Base-by-base conservation (phyloP, 2,797 vertebrate genomes). In the Myripristis murdjan region DNA sequence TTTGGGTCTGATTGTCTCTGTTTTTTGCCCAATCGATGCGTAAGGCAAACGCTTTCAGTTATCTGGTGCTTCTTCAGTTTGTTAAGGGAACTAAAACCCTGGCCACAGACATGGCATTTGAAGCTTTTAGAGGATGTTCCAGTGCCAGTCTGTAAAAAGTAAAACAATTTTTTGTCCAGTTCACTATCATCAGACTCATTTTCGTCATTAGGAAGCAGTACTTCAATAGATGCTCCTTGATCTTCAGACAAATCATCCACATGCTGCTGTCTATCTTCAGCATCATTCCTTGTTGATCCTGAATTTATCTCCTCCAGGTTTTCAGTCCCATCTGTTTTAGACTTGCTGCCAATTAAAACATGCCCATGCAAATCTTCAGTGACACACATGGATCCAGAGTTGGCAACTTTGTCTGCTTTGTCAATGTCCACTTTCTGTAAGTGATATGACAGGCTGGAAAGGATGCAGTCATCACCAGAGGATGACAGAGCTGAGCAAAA, bases 181-280 rank as follows among this genome's bases (percentile, higher is more conserved):
- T 53, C 60, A 12, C 52, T 58, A 23, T 82, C 31, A 26, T 10
- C 22, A 6, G 57, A 61, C 11, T 70, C 76, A 33, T n/a, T 53
- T 15, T 80, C 64, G 64, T 85, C 67, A 33, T 64, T 73, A 56
- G 57, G 41, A 48, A 79, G 83, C 23, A 41, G 51, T 1, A 73
- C 70, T 54, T 84, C 62, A 11, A 84, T 56, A 53, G 70, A 86
- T 3, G 62, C 55, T 55, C 41, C 81, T 52, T 64, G 48, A 33
- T 71, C 56, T 53, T 79, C 77, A 20, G 51, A 11, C 53, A 24
- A 6, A 61, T 64, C 55, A 4, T 47, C 33, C 15, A 10, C 48
- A 64, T 46, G 15, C 33, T 52, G 51, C 35, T 64, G 26, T 24
- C 26, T 57, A 2, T 67, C 49, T 52, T 26, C 39, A 6, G 53